Evolutionary conservation across 2,888 invertebrate genomes (phyloP).

Genomic region (Cantharis rufa): DNA sequence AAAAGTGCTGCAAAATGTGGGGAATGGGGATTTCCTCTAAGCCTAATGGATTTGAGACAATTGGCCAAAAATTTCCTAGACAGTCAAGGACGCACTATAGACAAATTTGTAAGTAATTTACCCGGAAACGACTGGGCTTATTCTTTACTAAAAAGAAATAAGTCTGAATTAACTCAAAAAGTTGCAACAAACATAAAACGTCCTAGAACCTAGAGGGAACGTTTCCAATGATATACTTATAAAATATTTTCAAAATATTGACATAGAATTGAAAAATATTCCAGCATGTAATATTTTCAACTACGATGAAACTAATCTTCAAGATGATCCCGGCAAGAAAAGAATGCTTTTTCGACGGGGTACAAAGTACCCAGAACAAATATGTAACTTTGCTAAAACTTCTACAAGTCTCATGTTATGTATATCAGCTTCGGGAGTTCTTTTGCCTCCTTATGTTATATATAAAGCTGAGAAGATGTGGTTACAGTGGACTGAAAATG

Average conservation of each 20-base stretch:
- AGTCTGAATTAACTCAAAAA: too few relatives aligned
- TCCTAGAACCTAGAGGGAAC: too few relatives aligned
- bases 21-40: constrained; percentile 23
- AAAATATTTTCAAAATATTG: too few relatives aligned
- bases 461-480: not conserved
- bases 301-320: constrained; percentile 4
- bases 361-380: constrained; percentile 25
- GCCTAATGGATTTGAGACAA: constrained; percentile 6
- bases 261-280: not conserved
- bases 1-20: constrained; percentile 12
- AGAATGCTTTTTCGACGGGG: constrained; percentile 15
- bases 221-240: too few relatives aligned
- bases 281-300: not conserved
- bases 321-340: constrained; percentile 1
- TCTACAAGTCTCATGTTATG: constrained; percentile 30
- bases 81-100: constrained; percentile 9
- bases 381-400: constrained; percentile 27
- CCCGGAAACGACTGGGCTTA: not conserved
- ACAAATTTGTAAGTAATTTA: not conserved
- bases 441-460: not conserved
- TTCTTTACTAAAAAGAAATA: too few relatives aligned
- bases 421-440: constrained; percentile 30
- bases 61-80: constrained; percentile 20
- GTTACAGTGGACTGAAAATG: constrained; percentile 41
- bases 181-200: too few relatives aligned